phyloP scores from a whole-genome alignment of 2,113 vertebrate species.

The Hippocampus abdominalis region DNA sequence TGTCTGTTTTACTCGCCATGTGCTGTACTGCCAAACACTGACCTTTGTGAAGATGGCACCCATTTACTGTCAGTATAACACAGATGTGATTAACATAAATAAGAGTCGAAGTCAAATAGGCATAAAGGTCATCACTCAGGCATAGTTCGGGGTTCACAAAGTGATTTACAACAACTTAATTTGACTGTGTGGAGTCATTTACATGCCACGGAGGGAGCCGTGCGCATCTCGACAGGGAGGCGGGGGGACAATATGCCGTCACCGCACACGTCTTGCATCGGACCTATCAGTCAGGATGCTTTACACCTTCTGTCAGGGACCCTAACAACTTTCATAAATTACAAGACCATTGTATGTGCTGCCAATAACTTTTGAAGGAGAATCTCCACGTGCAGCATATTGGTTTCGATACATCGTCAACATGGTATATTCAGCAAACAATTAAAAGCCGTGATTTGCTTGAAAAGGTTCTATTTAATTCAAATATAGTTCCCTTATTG shows the following conservation, averaged over 20 bases:
- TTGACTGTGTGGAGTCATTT: constrained; percentile 68
- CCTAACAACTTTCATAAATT: constrained; percentile 69
- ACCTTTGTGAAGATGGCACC: constrained; percentile 54
- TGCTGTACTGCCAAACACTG: constrained; percentile 43
- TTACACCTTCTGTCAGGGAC: constrained; percentile 69
- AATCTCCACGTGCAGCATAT: constrained; percentile 46
- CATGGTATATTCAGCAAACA: not conserved
- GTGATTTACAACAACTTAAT: constrained; percentile 72
- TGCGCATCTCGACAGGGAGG: constrained; percentile 45
- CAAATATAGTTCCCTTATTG: not conserved
- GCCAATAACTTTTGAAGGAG: constrained; percentile 75
- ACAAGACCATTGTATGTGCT: constrained; percentile 60
- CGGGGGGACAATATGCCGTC: constrained; percentile 59
- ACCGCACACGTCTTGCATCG: constrained; percentile 65
- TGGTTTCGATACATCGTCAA: constrained; percentile 5
- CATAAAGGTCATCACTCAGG: constrained; percentile 75
- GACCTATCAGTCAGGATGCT: constrained; percentile 71
- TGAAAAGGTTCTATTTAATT: too few relatives aligned
- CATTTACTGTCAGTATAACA: constrained; percentile 62
- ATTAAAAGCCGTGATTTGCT: constrained; percentile 2
- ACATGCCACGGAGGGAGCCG: constrained; percentile 58
- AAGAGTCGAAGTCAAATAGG: constrained; percentile 70
- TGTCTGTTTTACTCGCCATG: constrained; percentile 14
- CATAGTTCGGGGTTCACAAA: constrained; percentile 46
- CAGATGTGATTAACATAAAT: constrained; percentile 71